Base-by-base conservation (phyloP, 2,113 vertebrate genomes). In the Antechinus flavipes region DNA sequence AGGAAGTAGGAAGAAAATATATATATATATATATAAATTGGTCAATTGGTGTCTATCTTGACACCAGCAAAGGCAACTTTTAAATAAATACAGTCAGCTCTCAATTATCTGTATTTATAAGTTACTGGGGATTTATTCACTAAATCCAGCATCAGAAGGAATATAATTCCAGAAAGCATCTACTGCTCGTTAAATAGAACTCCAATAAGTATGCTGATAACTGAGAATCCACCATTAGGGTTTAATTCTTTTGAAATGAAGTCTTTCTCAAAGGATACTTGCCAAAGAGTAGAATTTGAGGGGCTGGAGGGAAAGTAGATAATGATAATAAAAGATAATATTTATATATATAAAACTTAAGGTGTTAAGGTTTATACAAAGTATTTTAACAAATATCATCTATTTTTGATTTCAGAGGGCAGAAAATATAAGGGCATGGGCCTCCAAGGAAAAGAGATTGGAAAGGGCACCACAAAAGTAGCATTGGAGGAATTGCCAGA, bases 1-100 rank as follows among this genome's bases (percentile, higher is more conserved):
- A 55, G 11, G 90, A 98, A 97, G 92, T 61, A 1, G 0, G 93
- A 96, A 98, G 94, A 95, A 97, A 98, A 96, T 42, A 91, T 0
- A 1, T 93, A 47, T 47, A 47, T 47, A 47, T 2, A 89, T 98
- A 97, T 97, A 94, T 92, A 97, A 84, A 95, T 91, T 93, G 91
- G 92, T 2, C 93, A 46, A 91, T 96, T 97, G 92, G 89, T 52
- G 2, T 50, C 46, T 91, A 24, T 89, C 49, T 55, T 89, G 52
- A 95, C 14, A 55, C 14, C 89, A 54, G 55, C 76, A 26, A 96
- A 94, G 94, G 35, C 24, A 94, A 91, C 68, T 84, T 89, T 30
- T 94, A 96, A 95, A 76, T 49, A 95, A 93, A 91, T 52, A 91
- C 19, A 90, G 27, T 93, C 35, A 58, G 68, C 90, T 89, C 22